phyloP scores from a whole-genome alignment of 2,888 invertebrate species.

The Amphipyra tragopoginis region DNA sequence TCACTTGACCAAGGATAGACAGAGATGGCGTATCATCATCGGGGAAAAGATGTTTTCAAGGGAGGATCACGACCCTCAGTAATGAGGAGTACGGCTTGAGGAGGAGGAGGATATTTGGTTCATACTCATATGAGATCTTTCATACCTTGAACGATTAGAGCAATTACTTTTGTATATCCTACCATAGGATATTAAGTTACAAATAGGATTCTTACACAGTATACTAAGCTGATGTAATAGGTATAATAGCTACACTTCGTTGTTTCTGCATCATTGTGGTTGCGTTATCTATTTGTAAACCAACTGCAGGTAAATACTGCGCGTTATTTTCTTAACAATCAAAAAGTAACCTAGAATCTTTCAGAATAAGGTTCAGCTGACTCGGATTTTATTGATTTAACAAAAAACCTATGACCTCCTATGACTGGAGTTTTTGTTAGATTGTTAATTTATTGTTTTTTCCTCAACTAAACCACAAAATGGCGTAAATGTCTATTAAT shows the following conservation, averaged over 20 bases:
- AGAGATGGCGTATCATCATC: no score
- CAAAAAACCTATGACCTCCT: conserved; percentile 16
- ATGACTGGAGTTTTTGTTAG: conserved; percentile 24
- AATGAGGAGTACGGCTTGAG: no score
- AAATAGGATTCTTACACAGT: no score
- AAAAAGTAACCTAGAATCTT: conserved; percentile 20
- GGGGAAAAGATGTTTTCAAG: no score
- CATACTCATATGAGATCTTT: no score
- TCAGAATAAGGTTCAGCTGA: conserved; percentile 9
- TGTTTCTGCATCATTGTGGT: conserved; percentile 10
- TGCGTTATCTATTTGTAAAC: conserved; percentile 15
- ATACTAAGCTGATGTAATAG: no score
- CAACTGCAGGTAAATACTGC: conserved; percentile 17
- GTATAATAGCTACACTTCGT: not conserved
- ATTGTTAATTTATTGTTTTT: conserved; percentile 34
- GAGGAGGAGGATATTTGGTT: no score
- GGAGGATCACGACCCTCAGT: no score
- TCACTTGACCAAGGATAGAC: no score
- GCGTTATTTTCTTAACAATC: conserved; percentile 2
- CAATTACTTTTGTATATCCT: no score
- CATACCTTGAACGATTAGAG: no score
- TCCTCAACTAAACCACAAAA: conserved; percentile 33
- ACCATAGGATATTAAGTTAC: no score
- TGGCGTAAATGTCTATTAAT: conserved; percentile 8
- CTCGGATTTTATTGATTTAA: conserved; percentile 1